Conservation (phyloP, 1,140 invertebrate species). For the Solen grandis region DNA sequence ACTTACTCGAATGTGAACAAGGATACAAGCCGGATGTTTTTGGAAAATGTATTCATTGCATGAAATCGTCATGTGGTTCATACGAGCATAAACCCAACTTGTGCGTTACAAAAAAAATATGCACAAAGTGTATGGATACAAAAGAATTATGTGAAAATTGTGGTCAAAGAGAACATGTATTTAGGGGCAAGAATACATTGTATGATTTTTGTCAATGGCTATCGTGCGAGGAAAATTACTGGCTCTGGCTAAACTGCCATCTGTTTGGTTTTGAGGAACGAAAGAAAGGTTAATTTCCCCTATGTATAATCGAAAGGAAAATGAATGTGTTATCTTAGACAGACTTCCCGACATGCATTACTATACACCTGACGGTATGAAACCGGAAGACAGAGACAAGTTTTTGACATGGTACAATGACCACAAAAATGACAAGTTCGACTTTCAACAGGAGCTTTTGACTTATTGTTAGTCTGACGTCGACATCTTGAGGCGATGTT, state of each 20-base stretch:
- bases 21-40: background rate
- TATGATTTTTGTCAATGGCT: conserved; percentile 29
- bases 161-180: background rate
- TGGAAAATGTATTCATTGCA: background rate
- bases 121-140: background rate
- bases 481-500: conserved; percentile 27
- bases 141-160: background rate
- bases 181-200: background rate
- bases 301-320: conserved; percentile 19
- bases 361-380: conserved; percentile 26
- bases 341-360: background rate
- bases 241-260: conserved; percentile 28
- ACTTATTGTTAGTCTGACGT: conserved; percentile 40
- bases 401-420: conserved; percentile 42
- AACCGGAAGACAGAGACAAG: background rate
- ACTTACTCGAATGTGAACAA: background rate
- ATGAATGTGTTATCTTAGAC: background rate
- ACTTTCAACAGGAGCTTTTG: conserved; percentile 20
- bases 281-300: conserved; percentile 38
- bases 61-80: background rate
- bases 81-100: background rate
- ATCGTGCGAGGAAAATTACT: conserved; percentile 33
- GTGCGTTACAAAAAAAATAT: background rate
- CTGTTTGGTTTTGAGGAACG: conserved; percentile 30
- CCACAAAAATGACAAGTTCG: conserved; percentile 17